These are phyloP conservation scores for Capromys pilorides DNA, from an alignment of 2,797 vertebrate genomes.

Conservation along the genomic window DNA sequence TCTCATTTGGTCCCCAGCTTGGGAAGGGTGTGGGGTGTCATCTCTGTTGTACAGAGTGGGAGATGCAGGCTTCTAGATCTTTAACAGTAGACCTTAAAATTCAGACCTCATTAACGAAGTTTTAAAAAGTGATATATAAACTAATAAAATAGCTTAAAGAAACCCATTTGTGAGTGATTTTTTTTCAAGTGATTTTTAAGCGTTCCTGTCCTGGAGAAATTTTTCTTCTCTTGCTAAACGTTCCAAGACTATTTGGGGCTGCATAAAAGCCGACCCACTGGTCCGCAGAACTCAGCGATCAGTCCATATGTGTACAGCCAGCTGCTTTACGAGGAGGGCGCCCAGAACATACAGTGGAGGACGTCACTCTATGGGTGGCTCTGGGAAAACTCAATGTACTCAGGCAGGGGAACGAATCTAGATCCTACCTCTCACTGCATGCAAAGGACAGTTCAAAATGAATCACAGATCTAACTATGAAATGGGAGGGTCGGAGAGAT, in stretches of 20 bases:
- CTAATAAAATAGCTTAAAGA: not conserved
- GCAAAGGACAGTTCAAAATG: not conserved
- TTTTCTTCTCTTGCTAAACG: conserved; percentile 30
- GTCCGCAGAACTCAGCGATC: not conserved
- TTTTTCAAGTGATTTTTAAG: conserved; percentile 11
- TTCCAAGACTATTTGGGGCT: not conserved
- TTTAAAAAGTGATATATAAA: not conserved
- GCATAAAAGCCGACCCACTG: not conserved
- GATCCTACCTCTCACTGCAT: not conserved
- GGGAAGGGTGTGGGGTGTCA: not conserved
- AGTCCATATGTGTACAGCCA: not conserved
- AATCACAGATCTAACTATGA: not conserved
- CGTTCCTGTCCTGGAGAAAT: not conserved
- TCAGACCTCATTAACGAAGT: not conserved
- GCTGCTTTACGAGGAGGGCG: not conserved
- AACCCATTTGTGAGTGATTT: not conserved
- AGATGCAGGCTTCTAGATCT: not conserved
- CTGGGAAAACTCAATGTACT: not conserved
- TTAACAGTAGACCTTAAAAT: not conserved
- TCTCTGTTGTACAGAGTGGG: not conserved
- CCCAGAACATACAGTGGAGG: not conserved
- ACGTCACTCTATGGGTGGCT: not conserved
- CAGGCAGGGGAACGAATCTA: not conserved
- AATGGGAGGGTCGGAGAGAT: not conserved
- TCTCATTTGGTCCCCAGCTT: not conserved